A percentile compares a stretch with the other conserved stretches of the same genome.
Conservation (phyloP, 2,797 vertebrate species). For the Amniataba percoides region DNA sequence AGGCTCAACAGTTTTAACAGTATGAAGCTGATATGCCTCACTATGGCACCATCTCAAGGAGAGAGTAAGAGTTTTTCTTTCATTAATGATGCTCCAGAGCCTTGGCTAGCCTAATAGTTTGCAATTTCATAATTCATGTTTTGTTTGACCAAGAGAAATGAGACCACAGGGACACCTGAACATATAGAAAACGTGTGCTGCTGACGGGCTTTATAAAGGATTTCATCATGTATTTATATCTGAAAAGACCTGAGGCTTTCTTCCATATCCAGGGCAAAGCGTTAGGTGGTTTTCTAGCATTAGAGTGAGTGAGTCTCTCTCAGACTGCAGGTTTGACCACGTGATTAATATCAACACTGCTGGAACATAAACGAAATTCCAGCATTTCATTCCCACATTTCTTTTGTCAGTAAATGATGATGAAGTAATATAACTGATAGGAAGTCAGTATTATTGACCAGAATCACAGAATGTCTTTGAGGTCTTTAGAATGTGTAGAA, state of each 20-base stretch:
- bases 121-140: neutral
- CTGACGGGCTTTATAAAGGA: too few relatives aligned
- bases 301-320: neutral
- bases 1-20: too few relatives aligned
- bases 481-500: too few relatives aligned
- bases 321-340: neutral
- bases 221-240: neutral
- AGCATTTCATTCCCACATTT: neutral
- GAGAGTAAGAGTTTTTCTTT: neutral
- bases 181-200: too few relatives aligned
- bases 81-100: neutral
- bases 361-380: neutral
- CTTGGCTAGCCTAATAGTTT: neutral
- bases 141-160: neutral
- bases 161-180: neutral
- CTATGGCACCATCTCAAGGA: neutral
- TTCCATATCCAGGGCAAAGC: neutral
- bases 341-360: neutral
- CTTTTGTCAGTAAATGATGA: too few relatives aligned
- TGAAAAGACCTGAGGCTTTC: too few relatives aligned
- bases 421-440: too few relatives aligned
- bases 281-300: neutral
- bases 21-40: too few relatives aligned
- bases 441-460: too few relatives aligned
- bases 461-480: too few relatives aligned